Conservation (phyloP, 2,797 vertebrate species). For the Oophaga sylvatica region DNA sequence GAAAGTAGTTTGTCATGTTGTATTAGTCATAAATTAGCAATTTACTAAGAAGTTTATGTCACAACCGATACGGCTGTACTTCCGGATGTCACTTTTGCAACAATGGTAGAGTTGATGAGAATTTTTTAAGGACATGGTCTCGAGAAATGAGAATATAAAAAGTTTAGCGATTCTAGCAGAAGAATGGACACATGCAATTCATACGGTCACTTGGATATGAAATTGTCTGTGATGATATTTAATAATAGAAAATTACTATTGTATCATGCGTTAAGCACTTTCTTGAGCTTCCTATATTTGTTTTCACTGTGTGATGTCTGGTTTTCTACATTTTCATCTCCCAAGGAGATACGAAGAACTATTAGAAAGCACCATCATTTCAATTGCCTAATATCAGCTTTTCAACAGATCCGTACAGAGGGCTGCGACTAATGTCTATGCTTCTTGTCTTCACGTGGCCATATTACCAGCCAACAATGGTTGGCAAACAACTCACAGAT, state of each 20-base stretch:
- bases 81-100: too few species aligned
- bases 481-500: conserved; percentile 9
- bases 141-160: not conserved
- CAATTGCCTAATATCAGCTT: conserved; percentile 7
- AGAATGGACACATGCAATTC: not conserved
- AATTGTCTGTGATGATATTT: not conserved
- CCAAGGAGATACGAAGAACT: not conserved
- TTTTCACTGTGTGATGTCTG: not conserved
- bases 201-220: not conserved
- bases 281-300: too few species aligned
- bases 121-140: not conserved
- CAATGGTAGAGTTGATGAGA: not conserved
- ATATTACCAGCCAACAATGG: conserved; percentile 23
- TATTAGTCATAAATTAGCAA: too few species aligned
- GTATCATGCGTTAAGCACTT: not conserved
- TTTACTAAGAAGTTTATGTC: too few species aligned
- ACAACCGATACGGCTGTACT: not conserved
- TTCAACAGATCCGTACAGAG: not conserved
- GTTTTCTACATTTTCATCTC: not conserved
- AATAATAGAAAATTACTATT: not conserved
- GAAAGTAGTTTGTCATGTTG: too few species aligned
- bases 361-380: not conserved
- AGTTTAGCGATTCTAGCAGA: not conserved
- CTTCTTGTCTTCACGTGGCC: not conserved
- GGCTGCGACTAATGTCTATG: not conserved